Base-by-base conservation (phyloP, 2,797 vertebrate genomes). In the Lagodon rhomboides region DNA sequence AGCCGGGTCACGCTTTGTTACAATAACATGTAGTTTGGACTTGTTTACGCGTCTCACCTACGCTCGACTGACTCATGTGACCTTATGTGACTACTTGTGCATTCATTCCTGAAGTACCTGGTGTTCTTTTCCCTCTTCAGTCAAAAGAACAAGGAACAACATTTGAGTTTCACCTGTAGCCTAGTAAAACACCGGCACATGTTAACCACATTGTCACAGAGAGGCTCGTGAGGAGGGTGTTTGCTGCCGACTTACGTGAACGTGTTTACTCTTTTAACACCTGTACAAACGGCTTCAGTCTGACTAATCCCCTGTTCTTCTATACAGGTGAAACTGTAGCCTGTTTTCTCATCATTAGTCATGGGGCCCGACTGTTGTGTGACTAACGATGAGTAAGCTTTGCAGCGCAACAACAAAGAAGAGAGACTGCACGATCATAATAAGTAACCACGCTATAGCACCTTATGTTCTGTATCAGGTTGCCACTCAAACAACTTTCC, bases 1-100 rank as follows among this genome's bases (percentile, higher is more conserved):
- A 73, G 85, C 72, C 79, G 81, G 58, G 69, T 74, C 64, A 67
- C 74, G 79, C 84, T 87, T 81, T 91, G 72, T 68, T 76, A 77
- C 83, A 80, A 79, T 85, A 92, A 92, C 88, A 87, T 64, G 78
- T 71, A 92, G 87, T 94, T 94, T 92, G 88, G 82, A 92, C 92
- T 92, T 95, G 90, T 93, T 93, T 93, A 80, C 83, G 70, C 78
- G 17, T 59, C 68, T 84, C 74, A 27, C 74, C 25, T 79, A 81
- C 71, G 75, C 88, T 86, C 92, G 82, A 79, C 80, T 91, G 84
- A 91, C 85, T 92, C 83, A 87, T 85, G 72, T 74, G 82, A 79
- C 75, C 77, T 85, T 18, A 17, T 56, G 68, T 76, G 75, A 79
- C 80, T n/a, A 59, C 34, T 34, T 34, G 53, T 58, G 56, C 30